Evolutionary conservation across 2,797 vertebrate genomes (phyloP).

Genomic region (Macropodus opercularis): DNA sequence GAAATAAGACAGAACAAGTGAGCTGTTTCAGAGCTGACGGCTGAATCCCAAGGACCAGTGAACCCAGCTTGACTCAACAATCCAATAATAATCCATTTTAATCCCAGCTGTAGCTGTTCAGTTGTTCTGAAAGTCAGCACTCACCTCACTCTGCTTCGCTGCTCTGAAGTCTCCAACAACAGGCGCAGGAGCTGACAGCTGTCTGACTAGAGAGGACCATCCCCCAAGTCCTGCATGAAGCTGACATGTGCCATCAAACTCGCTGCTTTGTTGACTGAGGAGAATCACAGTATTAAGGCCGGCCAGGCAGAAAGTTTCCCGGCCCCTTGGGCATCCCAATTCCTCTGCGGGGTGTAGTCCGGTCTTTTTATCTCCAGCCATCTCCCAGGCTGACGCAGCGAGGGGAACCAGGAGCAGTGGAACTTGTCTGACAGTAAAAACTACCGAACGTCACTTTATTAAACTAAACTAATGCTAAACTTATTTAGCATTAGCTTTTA

Average conservation of each 20-base stretch:
- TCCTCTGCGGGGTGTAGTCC: constrained; percentile 75
- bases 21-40: constrained; percentile 6
- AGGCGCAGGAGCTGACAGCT: constrained; percentile 71
- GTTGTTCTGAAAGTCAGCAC: constrained; percentile 39
- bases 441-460: constrained; percentile 43
- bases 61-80: constrained; percentile 1
- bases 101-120: constrained; percentile 20
- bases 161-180: constrained; percentile 49
- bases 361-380: constrained; percentile 75
- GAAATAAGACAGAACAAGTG: constrained; percentile 9
- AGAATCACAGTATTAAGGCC: constrained; percentile 72
- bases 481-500: background rate
- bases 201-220: constrained; percentile 66
- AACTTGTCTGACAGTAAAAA: constrained; percentile 61
- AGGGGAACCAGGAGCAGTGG: constrained; percentile 45
- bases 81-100: constrained; percentile 12
- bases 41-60: constrained; percentile 13
- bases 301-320: constrained; percentile 64
- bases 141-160: constrained; percentile 63
- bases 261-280: constrained; percentile 67
- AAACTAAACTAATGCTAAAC: no score
- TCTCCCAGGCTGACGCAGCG: constrained; percentile 71
- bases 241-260: constrained; percentile 74
- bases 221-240: constrained; percentile 62
- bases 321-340: constrained; percentile 75